phyloP scores from a whole-genome alignment of 2,797 vertebrate species.

The Halcyon chelicuti region DNA sequence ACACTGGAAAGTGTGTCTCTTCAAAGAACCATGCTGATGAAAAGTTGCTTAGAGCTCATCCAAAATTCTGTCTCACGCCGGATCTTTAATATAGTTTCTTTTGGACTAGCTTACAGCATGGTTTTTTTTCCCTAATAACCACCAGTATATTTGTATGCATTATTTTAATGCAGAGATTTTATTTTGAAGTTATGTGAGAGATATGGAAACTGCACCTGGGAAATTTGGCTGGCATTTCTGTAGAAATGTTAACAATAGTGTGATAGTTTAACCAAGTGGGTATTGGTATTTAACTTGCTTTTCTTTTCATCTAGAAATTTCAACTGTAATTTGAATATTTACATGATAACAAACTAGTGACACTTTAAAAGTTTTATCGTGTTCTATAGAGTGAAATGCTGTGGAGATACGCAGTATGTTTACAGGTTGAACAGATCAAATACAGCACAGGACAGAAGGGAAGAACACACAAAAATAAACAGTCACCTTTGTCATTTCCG shows the following conservation, averaged over 20 bases:
- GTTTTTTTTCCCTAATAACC: not conserved
- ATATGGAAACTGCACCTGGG: slow-evolving; percentile 44
- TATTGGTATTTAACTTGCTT: slow-evolving; percentile 15
- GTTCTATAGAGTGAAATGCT: not conserved
- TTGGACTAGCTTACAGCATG: slow-evolving; percentile 57
- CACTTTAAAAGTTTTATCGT: not conserved
- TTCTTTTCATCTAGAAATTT: slow-evolving; percentile 15
- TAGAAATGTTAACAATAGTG: not conserved
- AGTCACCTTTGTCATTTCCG: not conserved
- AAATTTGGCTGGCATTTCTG: slow-evolving; percentile 48
- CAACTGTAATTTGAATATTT: not conserved
- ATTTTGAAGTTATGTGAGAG: slow-evolving; percentile 26
- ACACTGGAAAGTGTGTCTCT: slow-evolving; percentile 69
- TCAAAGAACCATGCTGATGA: slow-evolving; percentile 69
- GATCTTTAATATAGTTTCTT: slow-evolving; percentile 74
- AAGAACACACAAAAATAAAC: not conserved
- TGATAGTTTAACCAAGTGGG: slow-evolving; percentile 48
- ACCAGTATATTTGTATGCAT: slow-evolving; percentile 30
- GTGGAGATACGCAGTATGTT: not conserved
- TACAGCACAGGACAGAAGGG: not conserved
- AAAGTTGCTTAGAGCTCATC: slow-evolving; percentile 65
- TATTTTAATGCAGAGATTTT: slow-evolving; percentile 40
- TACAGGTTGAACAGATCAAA: not conserved
- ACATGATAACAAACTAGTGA: not conserved
- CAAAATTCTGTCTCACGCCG: slow-evolving; percentile 67